phyloP scores from a whole-genome alignment of 2,888 invertebrate genomes.

The Drosophila ezoana region DNA sequence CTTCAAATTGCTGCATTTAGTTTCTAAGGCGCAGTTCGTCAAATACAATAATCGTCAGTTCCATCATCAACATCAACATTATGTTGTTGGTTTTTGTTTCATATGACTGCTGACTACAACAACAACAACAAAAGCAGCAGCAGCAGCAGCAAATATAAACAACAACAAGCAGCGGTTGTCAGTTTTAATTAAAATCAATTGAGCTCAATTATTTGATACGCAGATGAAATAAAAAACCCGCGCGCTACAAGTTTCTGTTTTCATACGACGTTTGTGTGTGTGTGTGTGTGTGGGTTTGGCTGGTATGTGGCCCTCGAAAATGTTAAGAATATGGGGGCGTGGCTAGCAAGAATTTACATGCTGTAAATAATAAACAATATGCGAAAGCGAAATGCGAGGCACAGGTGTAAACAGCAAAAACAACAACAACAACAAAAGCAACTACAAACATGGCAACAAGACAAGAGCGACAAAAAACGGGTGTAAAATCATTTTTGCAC shows the following conservation, averaged over 20 bases:
- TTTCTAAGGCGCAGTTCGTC: conserved; percentile 36
- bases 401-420: conserved; percentile 65
- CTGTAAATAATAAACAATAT: conserved; percentile 53
- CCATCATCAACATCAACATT: conserved; percentile 37
- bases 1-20: conserved; percentile 20
- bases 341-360: conserved; percentile 55
- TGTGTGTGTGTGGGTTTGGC: conserved; percentile 50
- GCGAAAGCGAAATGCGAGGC: conserved; percentile 30
- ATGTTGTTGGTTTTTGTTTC: conserved; percentile 68
- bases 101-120: conserved; percentile 48
- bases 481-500: conserved; percentile 48
- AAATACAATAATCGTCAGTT: conserved; percentile 26
- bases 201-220: conserved; percentile 80
- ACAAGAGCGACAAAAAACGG: conserved; percentile 36
- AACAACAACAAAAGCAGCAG: conserved; percentile 18
- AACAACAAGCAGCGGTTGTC: conserved; percentile 57
- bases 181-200: conserved; percentile 80
- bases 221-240: conserved; percentile 69
- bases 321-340: conserved; percentile 53
- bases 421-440: conserved; percentile 23
- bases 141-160: conserved; percentile 13
- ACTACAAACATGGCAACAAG: conserved; percentile 55
- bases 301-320: conserved; percentile 59
- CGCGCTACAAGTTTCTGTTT: conserved; percentile 43
- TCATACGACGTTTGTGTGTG: conserved; percentile 17